Conservation (phyloP, 1,140 invertebrate species). For the Drosophila watanabei region DNA sequence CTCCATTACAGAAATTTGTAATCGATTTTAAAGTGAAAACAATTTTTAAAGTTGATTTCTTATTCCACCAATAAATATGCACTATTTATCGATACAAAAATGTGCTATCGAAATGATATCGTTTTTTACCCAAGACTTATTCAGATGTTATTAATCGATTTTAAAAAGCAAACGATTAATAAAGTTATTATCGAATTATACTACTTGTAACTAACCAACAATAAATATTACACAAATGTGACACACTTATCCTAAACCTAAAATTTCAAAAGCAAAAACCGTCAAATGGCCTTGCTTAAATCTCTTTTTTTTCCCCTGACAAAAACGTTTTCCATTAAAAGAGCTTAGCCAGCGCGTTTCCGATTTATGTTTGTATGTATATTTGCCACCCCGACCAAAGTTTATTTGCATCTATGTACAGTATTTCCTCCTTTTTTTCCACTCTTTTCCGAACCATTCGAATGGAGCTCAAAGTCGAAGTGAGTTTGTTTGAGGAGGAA, state of each 20-base stretch:
- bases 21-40: no score
- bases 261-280: background rate
- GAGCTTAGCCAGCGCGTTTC: constrained; percentile 11
- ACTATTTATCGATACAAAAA: no score
- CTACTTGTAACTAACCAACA: background rate
- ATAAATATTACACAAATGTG: no score
- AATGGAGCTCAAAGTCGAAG: constrained; percentile 1
- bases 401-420: constrained; percentile 1
- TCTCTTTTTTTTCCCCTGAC: background rate
- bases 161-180: background rate
- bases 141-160: background rate
- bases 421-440: background rate
- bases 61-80: no score
- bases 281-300: background rate
- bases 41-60: no score
- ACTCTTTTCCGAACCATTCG: constrained; percentile 1
- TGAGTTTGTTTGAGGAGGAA: constrained; percentile 52
- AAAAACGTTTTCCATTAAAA: constrained; percentile 1
- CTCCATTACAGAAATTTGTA: no score
- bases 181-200: background rate
- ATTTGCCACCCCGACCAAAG: background rate
- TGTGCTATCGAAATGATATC: no score
- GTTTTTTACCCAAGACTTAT: no score
- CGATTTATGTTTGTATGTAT: background rate
- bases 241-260: background rate